A percentile compares a stretch with the other conserved stretches of the same genome.
These are phyloP conservation scores for Achlya flavicornis DNA, from an alignment of 2,888 invertebrate genomes.

Conservation along the genomic window DNA sequence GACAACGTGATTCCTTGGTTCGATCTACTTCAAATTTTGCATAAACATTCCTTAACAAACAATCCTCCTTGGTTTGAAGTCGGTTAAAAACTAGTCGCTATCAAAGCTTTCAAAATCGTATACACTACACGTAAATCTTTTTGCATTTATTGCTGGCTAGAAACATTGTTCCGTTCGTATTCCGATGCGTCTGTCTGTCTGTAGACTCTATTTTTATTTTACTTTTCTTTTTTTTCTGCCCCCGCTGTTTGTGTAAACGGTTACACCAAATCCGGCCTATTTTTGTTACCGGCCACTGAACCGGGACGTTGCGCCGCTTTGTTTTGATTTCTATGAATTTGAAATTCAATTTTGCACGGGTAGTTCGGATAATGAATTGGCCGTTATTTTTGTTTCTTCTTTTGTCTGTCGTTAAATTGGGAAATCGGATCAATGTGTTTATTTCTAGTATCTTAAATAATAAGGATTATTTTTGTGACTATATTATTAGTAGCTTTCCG, in stretches of 20 bases:
- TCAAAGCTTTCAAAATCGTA: slow-evolving; percentile 21
- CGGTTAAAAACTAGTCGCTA: not conserved
- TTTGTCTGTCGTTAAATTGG: not conserved
- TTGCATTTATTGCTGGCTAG: slow-evolving; percentile 27
- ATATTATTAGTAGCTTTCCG: too few species aligned
- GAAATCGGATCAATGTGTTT: not conserved
- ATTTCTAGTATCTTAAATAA: not conserved
- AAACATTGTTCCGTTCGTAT: slow-evolving; percentile 35
- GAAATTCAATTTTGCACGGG: slow-evolving; percentile 43
- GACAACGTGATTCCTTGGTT: too few species aligned
- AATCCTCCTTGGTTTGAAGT: too few species aligned
- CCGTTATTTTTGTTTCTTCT: slow-evolving; percentile 12
- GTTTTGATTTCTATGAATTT: slow-evolving; percentile 43
- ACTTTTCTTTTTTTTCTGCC: slow-evolving; percentile 40
- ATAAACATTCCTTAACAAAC: too few species aligned
- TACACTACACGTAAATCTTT: slow-evolving; percentile 21
- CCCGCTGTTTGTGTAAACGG: slow-evolving; percentile 52
- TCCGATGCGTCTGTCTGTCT: slow-evolving; percentile 19
- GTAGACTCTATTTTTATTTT: slow-evolving; percentile 34
- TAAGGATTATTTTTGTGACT: not conserved
- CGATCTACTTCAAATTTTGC: too few species aligned
- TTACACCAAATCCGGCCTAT: slow-evolving; percentile 55
- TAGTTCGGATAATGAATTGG: slow-evolving; percentile 32
- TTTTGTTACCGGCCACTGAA: slow-evolving; percentile 60
- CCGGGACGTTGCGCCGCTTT: slow-evolving; percentile 36